Conservation (phyloP, 2,888 invertebrate genomes). For the Lasioglossum malachurum region DNA sequence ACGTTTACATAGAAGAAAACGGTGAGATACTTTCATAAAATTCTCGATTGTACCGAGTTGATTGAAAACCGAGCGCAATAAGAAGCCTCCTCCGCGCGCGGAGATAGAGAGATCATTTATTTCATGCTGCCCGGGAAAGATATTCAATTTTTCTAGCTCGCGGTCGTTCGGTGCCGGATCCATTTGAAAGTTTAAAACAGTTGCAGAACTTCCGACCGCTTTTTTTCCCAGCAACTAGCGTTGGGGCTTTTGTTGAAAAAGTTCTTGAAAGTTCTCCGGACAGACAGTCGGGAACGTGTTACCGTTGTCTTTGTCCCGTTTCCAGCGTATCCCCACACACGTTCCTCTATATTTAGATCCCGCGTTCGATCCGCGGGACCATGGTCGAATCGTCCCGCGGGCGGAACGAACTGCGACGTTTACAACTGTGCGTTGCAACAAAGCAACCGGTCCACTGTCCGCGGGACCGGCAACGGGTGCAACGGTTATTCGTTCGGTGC, state of each 20-base stretch:
- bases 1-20: neutral
- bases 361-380: constrained; percentile 23
- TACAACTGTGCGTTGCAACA: constrained; percentile 22
- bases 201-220: neutral
- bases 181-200: constrained; percentile 48
- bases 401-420: constrained; percentile 31
- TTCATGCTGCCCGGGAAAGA: constrained; percentile 5
- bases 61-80: constrained; percentile 9
- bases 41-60: constrained; percentile 3
- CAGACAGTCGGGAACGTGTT: constrained; percentile 47
- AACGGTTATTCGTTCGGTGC: neutral
- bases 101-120: constrained; percentile 10
- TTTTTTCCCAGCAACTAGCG: constrained; percentile 25
- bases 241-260: constrained; percentile 27
- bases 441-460: constrained; percentile 1
- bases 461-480: neutral
- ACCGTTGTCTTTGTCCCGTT: constrained; percentile 34
- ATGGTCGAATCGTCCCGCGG: constrained; percentile 27
- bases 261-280: constrained; percentile 35
- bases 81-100: neutral
- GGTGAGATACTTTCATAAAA: neutral
- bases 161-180: constrained; percentile 13
- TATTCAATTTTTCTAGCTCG: constrained; percentile 48
- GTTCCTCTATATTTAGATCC: constrained; percentile 20
- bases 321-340: neutral